phyloP scores from a whole-genome alignment of 2,888 invertebrate species.

The Mellilla xanthometata region DNA sequence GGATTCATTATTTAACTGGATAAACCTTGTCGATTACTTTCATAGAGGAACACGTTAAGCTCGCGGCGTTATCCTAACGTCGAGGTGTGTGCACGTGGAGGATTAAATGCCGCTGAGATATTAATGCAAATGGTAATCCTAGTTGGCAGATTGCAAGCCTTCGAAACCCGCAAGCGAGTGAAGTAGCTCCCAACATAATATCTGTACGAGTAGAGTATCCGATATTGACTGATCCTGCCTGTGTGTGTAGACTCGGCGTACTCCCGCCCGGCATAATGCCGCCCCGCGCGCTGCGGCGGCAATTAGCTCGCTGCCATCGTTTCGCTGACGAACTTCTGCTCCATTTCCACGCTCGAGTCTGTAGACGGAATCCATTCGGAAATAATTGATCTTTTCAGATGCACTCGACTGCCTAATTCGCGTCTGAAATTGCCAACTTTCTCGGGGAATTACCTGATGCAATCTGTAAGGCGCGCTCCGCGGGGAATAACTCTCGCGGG shows the following conservation, averaged over 20 bases:
- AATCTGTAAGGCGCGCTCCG: background rate
- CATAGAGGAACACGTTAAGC: too few relatives aligned
- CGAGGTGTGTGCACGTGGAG: too few relatives aligned
- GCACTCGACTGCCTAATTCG: slow-evolving; percentile 1
- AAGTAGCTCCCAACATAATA: slow-evolving; percentile 39
- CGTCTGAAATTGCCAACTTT: too few relatives aligned
- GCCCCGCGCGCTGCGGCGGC: slow-evolving; percentile 1
- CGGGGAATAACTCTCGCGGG: slow-evolving; percentile 1
- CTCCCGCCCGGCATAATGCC: slow-evolving; percentile 12
- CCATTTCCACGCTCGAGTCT: slow-evolving; percentile 11
- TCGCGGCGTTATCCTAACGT: too few relatives aligned
- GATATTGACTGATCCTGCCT: too few relatives aligned
- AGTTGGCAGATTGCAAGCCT: slow-evolving; percentile 38
- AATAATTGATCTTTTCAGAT: slow-evolving; percentile 11
- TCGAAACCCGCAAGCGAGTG: slow-evolving; percentile 45
- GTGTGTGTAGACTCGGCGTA: too few relatives aligned
- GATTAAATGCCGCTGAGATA: too few relatives aligned
- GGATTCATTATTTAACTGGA: too few relatives aligned
- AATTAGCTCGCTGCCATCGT: slow-evolving; percentile 24
- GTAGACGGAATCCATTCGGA: slow-evolving; percentile 1
- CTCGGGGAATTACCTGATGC: background rate
- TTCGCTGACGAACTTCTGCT: slow-evolving; percentile 16
- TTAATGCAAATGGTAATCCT: slow-evolving; percentile 26
- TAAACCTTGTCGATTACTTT: too few relatives aligned
- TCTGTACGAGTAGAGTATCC: slow-evolving; percentile 41